Evolutionary conservation across 2,113 vertebrate species (phyloP), one percentile per base, ranked within the genome.

Genomic region (Pollachius pollachius): DNA sequence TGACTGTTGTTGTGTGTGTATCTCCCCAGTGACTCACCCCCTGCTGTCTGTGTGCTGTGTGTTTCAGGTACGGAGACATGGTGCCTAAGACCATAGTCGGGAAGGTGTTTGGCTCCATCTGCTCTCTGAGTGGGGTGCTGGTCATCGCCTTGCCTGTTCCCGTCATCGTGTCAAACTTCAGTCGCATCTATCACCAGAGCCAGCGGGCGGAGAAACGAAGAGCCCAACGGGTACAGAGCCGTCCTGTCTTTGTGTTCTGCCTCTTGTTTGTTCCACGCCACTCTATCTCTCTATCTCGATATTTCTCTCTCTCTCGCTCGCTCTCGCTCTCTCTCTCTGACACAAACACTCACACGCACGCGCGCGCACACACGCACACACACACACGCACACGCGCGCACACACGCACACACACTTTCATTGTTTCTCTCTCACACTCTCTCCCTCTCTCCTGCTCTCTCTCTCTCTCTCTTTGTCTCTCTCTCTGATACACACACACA

Each of bases 121-220:
- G 97, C 67, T 99, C 97, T 1, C 90, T 99, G 85, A 99, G 97
- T 62, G 97, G 97, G 5, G 97, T 99, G 81, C 89, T 99, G 88
- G 97, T 99, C 89, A 99, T 99, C 52, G 97, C 97, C 70, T 89
- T 99, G 69, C 97, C 97, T 0, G 97, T 99, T 73, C 97, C 97
- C n/a, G 97, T 98, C 73, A 99, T 99, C 23, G 97, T 99, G 80
- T 99, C 97, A 75, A 99, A 99, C 90, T 99, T 99, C 93, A 99
- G 97, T 86, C 95, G 97, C 5, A 99, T 99, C 86, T 99, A 99
- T 90, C 97, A 99, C 88, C 97, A 99, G 88, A 99, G 98, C 69
- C 97, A 99, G 88, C 92, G 97, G 72, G 94, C 97, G 27, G 97
- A 99, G 89, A 99, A 99, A 68, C 93, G 97, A 18, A 94, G 93